A percentile compares a stretch with the other conserved stretches of the same genome.
Conservation (phyloP, 2,888 invertebrate genomes). For the Diarsia mendica region DNA sequence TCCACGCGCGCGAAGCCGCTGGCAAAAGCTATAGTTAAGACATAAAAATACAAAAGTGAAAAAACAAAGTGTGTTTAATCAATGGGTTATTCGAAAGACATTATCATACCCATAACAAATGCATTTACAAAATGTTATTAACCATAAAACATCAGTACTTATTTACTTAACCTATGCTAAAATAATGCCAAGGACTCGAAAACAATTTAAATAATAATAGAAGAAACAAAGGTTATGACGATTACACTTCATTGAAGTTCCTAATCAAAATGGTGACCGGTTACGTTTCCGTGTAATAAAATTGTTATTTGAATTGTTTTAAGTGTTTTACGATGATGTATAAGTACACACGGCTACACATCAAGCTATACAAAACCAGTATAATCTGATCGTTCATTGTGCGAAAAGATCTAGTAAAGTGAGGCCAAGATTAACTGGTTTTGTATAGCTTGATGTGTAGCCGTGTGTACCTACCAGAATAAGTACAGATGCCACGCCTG, state of each 20-base stretch:
- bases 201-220: slow-evolving; percentile 54
- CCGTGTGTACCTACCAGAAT: too few relatives aligned
- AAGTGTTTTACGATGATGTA: not conserved
- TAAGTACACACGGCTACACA: too few relatives aligned
- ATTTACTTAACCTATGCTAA: slow-evolving; percentile 30
- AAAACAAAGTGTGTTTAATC: too few relatives aligned
- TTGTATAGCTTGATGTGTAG: too few relatives aligned
- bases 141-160: slow-evolving; percentile 29
- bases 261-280: slow-evolving; percentile 12
- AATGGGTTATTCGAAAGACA: not conserved
- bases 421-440: too few relatives aligned
- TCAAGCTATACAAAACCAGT: too few relatives aligned
- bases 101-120: not conserved
- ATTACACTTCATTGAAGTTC: not conserved
- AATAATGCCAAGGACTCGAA: slow-evolving; percentile 39
- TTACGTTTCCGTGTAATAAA: slow-evolving; percentile 31
- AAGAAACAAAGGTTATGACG: slow-evolving; percentile 12
- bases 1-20: too few relatives aligned
- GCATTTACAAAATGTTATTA: slow-evolving; percentile 4
- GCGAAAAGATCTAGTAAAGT: too few relatives aligned
- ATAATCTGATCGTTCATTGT: too few relatives aligned
- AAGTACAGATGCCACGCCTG: too few relatives aligned
- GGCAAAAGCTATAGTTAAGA: too few relatives aligned
- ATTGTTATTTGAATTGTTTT: slow-evolving; percentile 1
- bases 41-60: too few relatives aligned